Percentiles rank a stretch among this genome's conserved stretches.
Conservation (phyloP, 2,113 vertebrate species). For the Perca schrenkii region DNA sequence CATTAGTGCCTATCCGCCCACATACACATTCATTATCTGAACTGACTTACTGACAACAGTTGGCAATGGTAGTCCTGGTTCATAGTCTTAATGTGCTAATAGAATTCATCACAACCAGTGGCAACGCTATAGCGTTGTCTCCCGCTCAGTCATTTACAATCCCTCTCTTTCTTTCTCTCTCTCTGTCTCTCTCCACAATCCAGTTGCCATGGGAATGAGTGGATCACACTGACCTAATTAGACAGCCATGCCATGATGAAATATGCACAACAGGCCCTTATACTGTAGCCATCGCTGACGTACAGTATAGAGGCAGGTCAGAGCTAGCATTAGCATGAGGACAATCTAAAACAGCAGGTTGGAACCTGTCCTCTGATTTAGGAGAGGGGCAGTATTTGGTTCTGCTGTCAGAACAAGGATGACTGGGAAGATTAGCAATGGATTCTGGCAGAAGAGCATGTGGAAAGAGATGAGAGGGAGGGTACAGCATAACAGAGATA, state of each 20-base stretch:
- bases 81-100: slow-evolving; percentile 40
- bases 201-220: slow-evolving; percentile 79
- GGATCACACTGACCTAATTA: slow-evolving; percentile 82
- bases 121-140: slow-evolving; percentile 41
- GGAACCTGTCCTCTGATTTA: slow-evolving; percentile 25
- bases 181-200: slow-evolving; percentile 43
- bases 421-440: slow-evolving; percentile 15
- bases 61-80: slow-evolving; percentile 25
- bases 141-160: slow-evolving; percentile 56
- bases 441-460: slow-evolving; percentile 13
- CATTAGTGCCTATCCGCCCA: slow-evolving; percentile 13
- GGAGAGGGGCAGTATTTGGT: not conserved
- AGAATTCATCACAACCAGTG: slow-evolving; percentile 61
- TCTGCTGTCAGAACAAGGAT: slow-evolving; percentile 11
- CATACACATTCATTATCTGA: slow-evolving; percentile 32
- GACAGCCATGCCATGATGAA: slow-evolving; percentile 76
- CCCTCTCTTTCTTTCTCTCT: slow-evolving; percentile 27
- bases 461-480: slow-evolving; percentile 14
- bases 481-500: not conserved
- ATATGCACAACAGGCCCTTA: slow-evolving; percentile 74
- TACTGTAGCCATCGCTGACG: not conserved
- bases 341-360: slow-evolving; percentile 40
- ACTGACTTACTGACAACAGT: slow-evolving; percentile 38
- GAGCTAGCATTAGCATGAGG: slow-evolving; percentile 43
- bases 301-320: slow-evolving; percentile 65